Conservation (phyloP, 2,888 invertebrate species). For the Schrankia costaestrigalis region DNA sequence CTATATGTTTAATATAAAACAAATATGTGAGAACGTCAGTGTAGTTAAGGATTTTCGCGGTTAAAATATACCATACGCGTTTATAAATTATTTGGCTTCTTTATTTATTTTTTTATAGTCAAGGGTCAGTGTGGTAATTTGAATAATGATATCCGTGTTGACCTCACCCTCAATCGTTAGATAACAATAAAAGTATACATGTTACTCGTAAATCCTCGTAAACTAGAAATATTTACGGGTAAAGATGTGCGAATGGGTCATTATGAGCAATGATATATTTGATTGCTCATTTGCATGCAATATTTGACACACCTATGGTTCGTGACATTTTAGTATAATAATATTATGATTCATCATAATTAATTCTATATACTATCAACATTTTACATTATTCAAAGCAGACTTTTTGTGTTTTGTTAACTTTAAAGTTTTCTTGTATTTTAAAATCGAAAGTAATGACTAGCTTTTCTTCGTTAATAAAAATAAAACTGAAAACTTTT, state of each 20-base stretch:
- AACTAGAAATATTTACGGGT: slow-evolving; percentile 11
- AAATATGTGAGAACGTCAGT: not conserved
- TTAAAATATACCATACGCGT: not conserved
- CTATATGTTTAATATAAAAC: slow-evolving; percentile 6
- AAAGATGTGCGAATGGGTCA: slow-evolving; percentile 2
- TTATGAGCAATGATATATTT: slow-evolving; percentile 14
- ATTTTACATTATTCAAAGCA: no score
- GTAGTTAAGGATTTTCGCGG: not conserved
- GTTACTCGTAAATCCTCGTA: not conserved
- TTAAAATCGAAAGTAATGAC: no score
- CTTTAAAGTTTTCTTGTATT: no score
- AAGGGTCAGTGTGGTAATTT: not conserved
- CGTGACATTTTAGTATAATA: no score
- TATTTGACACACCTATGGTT: slow-evolving; percentile 20
- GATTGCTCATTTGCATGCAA: slow-evolving; percentile 23
- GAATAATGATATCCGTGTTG: not conserved
- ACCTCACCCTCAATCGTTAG: slow-evolving; percentile 1
- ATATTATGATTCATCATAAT: no score
- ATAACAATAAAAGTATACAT: not conserved
- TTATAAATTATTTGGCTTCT: not conserved
- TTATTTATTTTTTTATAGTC: not conserved
- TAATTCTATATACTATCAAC: no score
- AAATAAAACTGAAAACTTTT: no score
- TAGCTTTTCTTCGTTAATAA: no score
- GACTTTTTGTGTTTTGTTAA: no score